Evolutionary conservation across 2,113 vertebrate species (phyloP).

Genomic region (Malaclemys terrapin): DNA sequence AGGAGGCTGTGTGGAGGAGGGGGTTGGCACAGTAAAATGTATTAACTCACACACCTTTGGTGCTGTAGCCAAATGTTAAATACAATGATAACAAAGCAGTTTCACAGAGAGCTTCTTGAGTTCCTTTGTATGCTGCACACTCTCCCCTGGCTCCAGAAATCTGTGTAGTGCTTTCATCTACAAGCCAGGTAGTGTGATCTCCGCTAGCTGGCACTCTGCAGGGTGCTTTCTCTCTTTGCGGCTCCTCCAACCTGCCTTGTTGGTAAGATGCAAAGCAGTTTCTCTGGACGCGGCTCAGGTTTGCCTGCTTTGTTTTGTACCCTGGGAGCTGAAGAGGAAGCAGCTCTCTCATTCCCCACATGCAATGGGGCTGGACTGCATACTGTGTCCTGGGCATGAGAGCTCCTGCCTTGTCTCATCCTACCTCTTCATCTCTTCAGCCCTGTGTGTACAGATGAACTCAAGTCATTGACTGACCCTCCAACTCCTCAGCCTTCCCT

Average conservation of each 20-base stretch:
- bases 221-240: neutral
- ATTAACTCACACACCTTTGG: neutral
- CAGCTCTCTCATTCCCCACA: neutral
- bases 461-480: neutral
- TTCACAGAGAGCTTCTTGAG: rapidly evolving
- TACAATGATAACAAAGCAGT: neutral
- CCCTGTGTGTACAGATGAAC: neutral
- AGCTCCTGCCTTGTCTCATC: neutral
- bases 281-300: neutral
- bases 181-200: neutral
- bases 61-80: neutral
- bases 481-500: neutral
- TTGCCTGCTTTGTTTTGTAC: neutral
- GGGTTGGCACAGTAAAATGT: neutral
- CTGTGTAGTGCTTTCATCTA: neutral
- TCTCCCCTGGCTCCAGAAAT: neutral
- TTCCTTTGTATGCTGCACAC: rapidly evolving
- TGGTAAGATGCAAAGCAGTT: neutral
- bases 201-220: neutral
- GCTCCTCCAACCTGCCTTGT: neutral
- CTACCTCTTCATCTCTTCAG: neutral
- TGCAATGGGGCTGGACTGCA: neutral
- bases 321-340: neutral
- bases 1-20: neutral
- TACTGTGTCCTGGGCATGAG: neutral